Percentiles rank a stretch among this genome's conserved stretches.
Evolutionary conservation across 2,113 vertebrate species (phyloP).

Genomic region (Sander vitreus): DNA sequence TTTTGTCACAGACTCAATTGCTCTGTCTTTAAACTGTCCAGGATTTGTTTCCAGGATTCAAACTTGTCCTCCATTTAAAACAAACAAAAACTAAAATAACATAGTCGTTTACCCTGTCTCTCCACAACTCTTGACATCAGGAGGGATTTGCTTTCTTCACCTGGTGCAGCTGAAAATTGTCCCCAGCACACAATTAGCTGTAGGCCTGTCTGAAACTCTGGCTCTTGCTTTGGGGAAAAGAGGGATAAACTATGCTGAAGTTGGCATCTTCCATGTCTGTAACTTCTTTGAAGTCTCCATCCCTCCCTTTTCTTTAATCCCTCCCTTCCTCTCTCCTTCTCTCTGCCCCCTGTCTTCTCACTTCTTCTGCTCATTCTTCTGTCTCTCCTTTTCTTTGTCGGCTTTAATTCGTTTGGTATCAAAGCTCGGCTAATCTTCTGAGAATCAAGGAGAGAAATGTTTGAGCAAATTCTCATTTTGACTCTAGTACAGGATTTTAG

Average conservation of each 20-base stretch:
- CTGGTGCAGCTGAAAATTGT: slow-evolving; percentile 30
- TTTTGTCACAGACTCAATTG: neutral
- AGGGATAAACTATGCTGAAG: slow-evolving; percentile 41
- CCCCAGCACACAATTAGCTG: slow-evolving; percentile 10
- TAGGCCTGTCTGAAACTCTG: slow-evolving; percentile 19
- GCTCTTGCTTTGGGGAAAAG: slow-evolving; percentile 25
- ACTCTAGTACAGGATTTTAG: neutral
- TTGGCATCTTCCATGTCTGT: slow-evolving; percentile 33
- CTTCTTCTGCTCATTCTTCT: neutral
- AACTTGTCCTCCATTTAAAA: neutral
- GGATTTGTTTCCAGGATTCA: slow-evolving; percentile 4
- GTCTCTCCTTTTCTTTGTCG: slow-evolving; percentile 22
- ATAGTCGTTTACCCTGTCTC: neutral
- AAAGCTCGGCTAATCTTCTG: slow-evolving; percentile 37
- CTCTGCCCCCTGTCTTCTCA: neutral
- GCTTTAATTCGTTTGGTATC: neutral
- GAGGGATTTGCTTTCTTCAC: slow-evolving; percentile 17
- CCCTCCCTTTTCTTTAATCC: slow-evolving; percentile 22
- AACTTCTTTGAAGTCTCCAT: slow-evolving; percentile 48
- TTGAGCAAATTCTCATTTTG: neutral
- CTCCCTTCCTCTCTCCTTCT: neutral
- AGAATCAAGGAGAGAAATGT: slow-evolving; percentile 6
- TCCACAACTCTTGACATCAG: slow-evolving; percentile 7
- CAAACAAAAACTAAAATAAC: neutral
- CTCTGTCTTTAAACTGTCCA: neutral